Evolutionary conservation across 2,888 invertebrate genomes (phyloP).

Genomic region (Drosophila affinis): DNA sequence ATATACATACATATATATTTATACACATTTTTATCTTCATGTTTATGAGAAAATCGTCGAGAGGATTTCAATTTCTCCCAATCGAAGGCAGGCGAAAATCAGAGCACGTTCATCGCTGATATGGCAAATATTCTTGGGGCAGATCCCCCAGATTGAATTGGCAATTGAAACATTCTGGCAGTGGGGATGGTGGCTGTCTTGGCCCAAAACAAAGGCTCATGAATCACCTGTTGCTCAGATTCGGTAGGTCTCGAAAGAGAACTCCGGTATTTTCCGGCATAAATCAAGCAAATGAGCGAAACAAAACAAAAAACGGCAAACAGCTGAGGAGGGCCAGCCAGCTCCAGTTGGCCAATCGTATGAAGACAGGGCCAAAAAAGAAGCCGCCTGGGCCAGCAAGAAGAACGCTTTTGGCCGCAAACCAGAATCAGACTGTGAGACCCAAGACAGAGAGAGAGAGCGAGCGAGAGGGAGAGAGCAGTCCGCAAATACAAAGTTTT

Average conservation of each 20-base stretch:
- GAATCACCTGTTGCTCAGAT: conserved; percentile 70
- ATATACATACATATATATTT: conserved; percentile 23
- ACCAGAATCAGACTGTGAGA: conserved; percentile 47
- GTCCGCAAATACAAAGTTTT: conserved; percentile 54
- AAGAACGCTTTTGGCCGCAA: conserved; percentile 62
- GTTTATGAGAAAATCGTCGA: conserved; percentile 56
- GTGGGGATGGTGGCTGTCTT: conserved; percentile 13
- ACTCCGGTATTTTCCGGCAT: conserved; percentile 61
- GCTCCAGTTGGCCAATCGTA: conserved; percentile 64
- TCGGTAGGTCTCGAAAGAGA: conserved; percentile 8
- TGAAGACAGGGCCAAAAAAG: conserved; percentile 66
- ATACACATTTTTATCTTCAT: conserved; percentile 63
- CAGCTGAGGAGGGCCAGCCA: conserved; percentile 66
- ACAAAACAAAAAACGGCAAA: conserved; percentile 64
- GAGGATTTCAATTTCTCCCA: conserved; percentile 67
- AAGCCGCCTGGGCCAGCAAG: conserved; percentile 17
- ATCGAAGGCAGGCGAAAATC: conserved; percentile 49
- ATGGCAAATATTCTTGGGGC: conserved; percentile 52
- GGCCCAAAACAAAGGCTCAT: conserved; percentile 34
- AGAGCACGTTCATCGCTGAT: conserved; percentile 78
- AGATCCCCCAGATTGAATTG: conserved; percentile 15
- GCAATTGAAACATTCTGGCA: conserved; percentile 41
- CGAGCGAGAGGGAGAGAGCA: conserved; percentile 39
- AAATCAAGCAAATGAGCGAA: conserved; percentile 66
- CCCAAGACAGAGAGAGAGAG: conserved; percentile 10